Evolutionary conservation across 2,888 invertebrate species (phyloP), one percentile per base, ranked within the genome.

Genomic region (Lingula anatina): DNA sequence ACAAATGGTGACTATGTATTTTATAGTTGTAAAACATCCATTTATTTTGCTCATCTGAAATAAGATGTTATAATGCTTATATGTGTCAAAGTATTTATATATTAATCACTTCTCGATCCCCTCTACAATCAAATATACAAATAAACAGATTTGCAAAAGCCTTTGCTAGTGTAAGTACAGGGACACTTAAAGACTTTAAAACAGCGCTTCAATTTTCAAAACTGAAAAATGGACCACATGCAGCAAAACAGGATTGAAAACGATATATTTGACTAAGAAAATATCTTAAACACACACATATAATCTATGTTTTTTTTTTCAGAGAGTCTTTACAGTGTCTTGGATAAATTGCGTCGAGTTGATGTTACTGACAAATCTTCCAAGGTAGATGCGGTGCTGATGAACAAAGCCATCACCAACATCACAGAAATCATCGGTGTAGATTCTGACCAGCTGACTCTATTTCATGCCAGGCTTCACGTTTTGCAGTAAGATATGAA

Each of bases 401-500:
- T 59, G 26, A 61, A 64, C 21, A 55, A 58, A 38, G 66, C 66
- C 21, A 40, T 68, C 31, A 37, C 41, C 1, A 64, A 66, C 48
- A 63, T 68, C 25, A 54, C 63, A 37, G 47, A 55, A 20, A 56
- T 68, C 15, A 68, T 68, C 54, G 63, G 64, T 43, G 64, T 68
- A 37, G 66, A 66, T 51, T 68, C 67, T 7, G 68, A 68, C 51
- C 45, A 65, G 27, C 64, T 66, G 52, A 62, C 66, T 5, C 47
- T 60, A 4, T 52, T 68, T 9, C 64, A 66, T 49, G 54, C 64
- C 38, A 58, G 62, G 27, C 68, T 68, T 23, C 68, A 66, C 31
- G 65, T 65, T 1, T 56, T 68, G 24, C 68, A 68, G 68, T 68
- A 51, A 61, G 67, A 40, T 18, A 18, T 40, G 18, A 9, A 40